phyloP scores from a whole-genome alignment of 2,888 invertebrate species.

The Cataglyphis altisquamis region DNA sequence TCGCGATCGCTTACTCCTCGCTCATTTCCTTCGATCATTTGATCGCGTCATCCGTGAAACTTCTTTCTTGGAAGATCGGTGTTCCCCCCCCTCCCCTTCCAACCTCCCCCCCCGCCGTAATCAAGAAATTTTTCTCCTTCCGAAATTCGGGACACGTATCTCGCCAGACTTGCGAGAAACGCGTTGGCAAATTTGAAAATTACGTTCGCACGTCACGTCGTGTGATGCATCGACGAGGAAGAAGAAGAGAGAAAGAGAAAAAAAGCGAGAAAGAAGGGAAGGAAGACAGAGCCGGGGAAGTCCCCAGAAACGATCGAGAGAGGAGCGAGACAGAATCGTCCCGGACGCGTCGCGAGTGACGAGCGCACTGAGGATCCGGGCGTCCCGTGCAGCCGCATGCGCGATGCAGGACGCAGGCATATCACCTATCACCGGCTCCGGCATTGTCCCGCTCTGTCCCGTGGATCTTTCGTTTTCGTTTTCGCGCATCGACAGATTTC shows the following conservation, averaged over 20 bases:
- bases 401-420: slow-evolving; percentile 62
- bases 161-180: background rate
- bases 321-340: slow-evolving; percentile 68
- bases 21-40: too few relatives aligned
- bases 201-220: background rate
- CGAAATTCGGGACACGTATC: background rate
- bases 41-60: background rate
- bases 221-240: background rate
- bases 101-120: too few relatives aligned
- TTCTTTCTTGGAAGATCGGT: background rate
- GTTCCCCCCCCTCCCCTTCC: background rate
- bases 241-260: background rate
- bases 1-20: background rate
- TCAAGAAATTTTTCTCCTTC: background rate
- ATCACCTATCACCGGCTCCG: slow-evolving; percentile 41
- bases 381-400: slow-evolving; percentile 80
- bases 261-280: background rate
- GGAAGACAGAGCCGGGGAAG: slow-evolving; percentile 56
- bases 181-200: slow-evolving; percentile 20
- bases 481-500: slow-evolving; percentile 20
- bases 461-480: slow-evolving; percentile 7
- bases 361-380: slow-evolving; percentile 84
- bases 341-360: slow-evolving; percentile 79
- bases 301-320: slow-evolving; percentile 59
- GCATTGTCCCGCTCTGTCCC: slow-evolving; percentile 32